Base-by-base conservation (phyloP, 2,888 invertebrate genomes). In the Plagodis dolabraria region DNA sequence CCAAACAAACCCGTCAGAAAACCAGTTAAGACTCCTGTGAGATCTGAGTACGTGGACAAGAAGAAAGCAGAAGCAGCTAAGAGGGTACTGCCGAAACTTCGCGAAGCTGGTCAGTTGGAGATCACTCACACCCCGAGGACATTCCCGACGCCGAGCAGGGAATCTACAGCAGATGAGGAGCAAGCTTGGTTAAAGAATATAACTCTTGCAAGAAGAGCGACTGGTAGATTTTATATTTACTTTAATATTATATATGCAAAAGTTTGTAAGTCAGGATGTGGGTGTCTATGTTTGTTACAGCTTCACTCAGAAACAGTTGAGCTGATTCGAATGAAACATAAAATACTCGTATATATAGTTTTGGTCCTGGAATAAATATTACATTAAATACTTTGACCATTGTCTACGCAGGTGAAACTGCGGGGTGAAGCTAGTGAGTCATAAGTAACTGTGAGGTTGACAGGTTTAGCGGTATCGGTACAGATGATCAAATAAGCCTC, bases 71-170 rank as follows among this genome's bases (percentile, higher is more conserved):
- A 86, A 69, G 72, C 76, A 12, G 77, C 85, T 1, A 84, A 83
- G 43, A 86, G 90, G 57, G 83, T 91, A 12, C 68, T 94, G 53
- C 95, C 95, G 5, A 86, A 87, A 59, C 90, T 95, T 9, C 93
- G 97, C 69, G 85, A 93, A 70, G 79, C 84, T 33, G 93, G 93
- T 7, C 92, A 90, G 43, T 93, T 97, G 53, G 91, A 94, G 66
- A 94, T 97, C 8, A 93, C 88, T 36, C 97, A 97, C 76, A 96
- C 97, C 0, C 94, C 95, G 8, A 92, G 98, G 56, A 93, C 93
- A 33, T 97, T 98, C 79, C 96, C 97, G 0, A 97, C 98, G 0
- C 97, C 98, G 0, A 95, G 95, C 53, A 90, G 97, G 63, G 97
- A 97, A 82, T 96, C 96, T 0, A 91, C 92, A 50, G 91, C 93